Base-by-base conservation (phyloP, 2,113 vertebrate species). In the Nothocercus nigrocapillus region DNA sequence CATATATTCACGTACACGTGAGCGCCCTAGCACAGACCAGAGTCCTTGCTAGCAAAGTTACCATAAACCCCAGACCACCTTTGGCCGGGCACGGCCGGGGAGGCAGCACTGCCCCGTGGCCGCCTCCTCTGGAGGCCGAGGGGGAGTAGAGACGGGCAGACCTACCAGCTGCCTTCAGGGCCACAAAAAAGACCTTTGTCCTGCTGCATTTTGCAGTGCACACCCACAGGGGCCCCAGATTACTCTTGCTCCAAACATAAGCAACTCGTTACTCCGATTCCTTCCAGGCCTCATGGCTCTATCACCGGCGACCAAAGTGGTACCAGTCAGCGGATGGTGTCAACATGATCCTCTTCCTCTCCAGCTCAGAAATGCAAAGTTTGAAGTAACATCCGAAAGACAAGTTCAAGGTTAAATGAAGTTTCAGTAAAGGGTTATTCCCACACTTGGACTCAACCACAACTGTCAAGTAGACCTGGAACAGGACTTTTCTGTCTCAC, bases 61-160 rank as follows among this genome's bases (percentile, higher is more conserved):
- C 40, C 44, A 25, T 10, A 1, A 1, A 27, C 51, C 32, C 70
- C 8, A 7, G 62, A 19, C 5, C 9, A 14, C 14, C 5, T 24
- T 16, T 2, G 9, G 25, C 61, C 13, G 3, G 32, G 47, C 82
- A 51, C 4, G 27, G 38, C 38, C 4, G 30, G 16, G 54, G 44
- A 87, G 25, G 51, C 25, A 17, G 27, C 30, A 14, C n/a, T 9
- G 30, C 8, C 13, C 30, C 21, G 22, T 6, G n/a, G 17, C 5
- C 1, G 7, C 3, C n/a, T 36, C 53, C 32, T 51, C 11, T 27
- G 38, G 47, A 69, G 47, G 34, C 16, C 13, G 56, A 19, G 59
- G 53, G 9, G 28, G 40, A 6, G 42, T 1, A 59, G 69, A 14
- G 45, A 42, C 0, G 0, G 49, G 27, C 61, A 27, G 25, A 22